Conservation (phyloP, 2,888 invertebrate species). For the Shargacucullia verbasci region DNA sequence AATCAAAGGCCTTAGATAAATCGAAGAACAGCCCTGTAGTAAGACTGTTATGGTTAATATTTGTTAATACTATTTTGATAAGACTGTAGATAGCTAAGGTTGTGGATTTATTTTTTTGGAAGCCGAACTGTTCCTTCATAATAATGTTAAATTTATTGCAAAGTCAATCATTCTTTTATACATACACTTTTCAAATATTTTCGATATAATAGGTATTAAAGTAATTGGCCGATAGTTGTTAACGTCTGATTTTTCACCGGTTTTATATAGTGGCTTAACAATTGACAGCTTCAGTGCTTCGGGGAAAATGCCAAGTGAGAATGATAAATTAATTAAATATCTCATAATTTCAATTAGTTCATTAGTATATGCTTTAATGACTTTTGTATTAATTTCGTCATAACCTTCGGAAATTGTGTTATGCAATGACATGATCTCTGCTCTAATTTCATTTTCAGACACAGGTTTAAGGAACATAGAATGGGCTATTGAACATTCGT, state of each 20-base stretch:
- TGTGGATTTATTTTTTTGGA: too few species aligned
- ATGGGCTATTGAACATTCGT: too few species aligned
- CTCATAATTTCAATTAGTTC: slow-evolving; percentile 1
- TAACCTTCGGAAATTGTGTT: slow-evolving; percentile 4
- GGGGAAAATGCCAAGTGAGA: slow-evolving; percentile 2
- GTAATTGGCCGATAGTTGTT: too few species aligned
- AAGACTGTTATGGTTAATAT: too few species aligned
- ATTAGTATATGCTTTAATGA: neutral
- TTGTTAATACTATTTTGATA: too few species aligned
- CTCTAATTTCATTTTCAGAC: slow-evolving; percentile 2
- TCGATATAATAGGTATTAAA: too few species aligned
- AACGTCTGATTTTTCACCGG: too few species aligned
- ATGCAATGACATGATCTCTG: neutral
- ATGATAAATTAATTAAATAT: slow-evolving; percentile 5
- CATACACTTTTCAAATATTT: neutral
- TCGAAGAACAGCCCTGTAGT: too few species aligned
- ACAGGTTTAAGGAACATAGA: slow-evolving; percentile 9
- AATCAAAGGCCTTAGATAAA: too few species aligned
- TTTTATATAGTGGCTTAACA: too few species aligned
- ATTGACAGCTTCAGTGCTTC: slow-evolving; percentile 7
- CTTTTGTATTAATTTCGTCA: slow-evolving; percentile 9
- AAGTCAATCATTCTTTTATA: slow-evolving; percentile 7
- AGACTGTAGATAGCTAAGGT: slow-evolving; percentile 4
- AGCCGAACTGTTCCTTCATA: too few species aligned
- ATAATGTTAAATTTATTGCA: too few species aligned